Evolutionary conservation across 2,797 vertebrate species (phyloP).

Genomic region (Darevskia mixta): DNA sequence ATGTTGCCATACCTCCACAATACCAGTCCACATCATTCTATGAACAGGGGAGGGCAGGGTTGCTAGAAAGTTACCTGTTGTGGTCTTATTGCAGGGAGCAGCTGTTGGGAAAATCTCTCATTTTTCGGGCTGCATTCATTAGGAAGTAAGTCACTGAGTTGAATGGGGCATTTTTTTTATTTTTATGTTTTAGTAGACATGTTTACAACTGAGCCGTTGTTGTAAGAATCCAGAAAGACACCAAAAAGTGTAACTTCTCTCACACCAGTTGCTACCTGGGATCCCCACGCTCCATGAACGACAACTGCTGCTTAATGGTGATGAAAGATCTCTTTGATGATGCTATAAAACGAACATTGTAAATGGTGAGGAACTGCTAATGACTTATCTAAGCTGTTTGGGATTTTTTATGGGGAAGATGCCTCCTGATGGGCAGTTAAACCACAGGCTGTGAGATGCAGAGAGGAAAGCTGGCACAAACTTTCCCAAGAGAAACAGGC

Average conservation of each 20-base stretch:
- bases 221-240: background rate
- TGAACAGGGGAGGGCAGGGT: background rate
- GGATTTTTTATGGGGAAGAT: constrained; percentile 48
- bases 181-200: background rate
- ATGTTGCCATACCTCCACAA: no score
- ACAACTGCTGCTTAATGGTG: constrained; percentile 21
- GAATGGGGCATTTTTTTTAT: background rate
- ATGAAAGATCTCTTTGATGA: constrained; percentile 63
- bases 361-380: constrained; percentile 42
- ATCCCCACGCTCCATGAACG: constrained; percentile 47
- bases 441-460: constrained; percentile 48
- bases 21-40: background rate
- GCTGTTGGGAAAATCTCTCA: background rate
- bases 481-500: constrained; percentile 64
- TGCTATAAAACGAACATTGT: constrained; percentile 60
- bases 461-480: constrained; percentile 30
- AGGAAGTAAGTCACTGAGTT: background rate
- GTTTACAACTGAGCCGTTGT: background rate
- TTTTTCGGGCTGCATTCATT: background rate
- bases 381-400: constrained; percentile 47
- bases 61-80: background rate
- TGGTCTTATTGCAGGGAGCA: background rate
- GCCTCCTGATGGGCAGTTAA: constrained; percentile 53
- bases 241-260: background rate
- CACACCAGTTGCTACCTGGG: background rate